Percentiles rank a stretch among this genome's conserved stretches.
phyloP scores from a whole-genome alignment of 2,113 vertebrate species.

The Microcebus ravelobensis region DNA sequence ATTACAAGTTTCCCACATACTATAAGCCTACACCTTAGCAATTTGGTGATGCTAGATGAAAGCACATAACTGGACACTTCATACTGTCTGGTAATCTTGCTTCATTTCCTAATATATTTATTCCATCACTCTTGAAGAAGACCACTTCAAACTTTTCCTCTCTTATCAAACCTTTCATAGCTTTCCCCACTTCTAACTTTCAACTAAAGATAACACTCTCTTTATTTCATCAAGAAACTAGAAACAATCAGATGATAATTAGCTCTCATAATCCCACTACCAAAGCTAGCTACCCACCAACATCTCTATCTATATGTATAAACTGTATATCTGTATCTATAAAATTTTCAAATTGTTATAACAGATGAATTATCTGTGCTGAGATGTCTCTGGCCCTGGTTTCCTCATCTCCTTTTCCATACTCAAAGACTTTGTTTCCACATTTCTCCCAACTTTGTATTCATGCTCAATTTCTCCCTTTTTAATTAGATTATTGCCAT shows the following conservation, averaged over 20 bases:
- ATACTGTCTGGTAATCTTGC: no score
- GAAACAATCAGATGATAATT: background rate
- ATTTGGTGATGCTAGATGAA: background rate
- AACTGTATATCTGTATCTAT: no score
- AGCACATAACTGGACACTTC: background rate
- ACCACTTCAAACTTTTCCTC: background rate
- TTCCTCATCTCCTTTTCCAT: background rate
- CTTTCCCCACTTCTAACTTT: background rate
- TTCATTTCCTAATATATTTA: background rate
- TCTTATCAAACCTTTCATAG: background rate
- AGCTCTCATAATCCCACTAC: background rate
- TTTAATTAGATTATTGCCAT: background rate
- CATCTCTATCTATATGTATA: background rate
- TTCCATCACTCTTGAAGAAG: background rate
- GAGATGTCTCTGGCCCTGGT: background rate
- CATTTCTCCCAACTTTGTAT: background rate
- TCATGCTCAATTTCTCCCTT: background rate
- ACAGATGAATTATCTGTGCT: background rate
- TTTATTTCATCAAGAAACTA: background rate
- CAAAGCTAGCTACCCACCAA: background rate
- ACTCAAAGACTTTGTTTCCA: background rate
- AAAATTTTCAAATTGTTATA: background rate
- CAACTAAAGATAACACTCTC: background rate
- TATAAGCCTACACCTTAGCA: background rate
- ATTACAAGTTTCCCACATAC: background rate